Percentiles rank a stretch among this genome's conserved stretches.
Evolutionary conservation across 64 coral and sea anemone genomes (phyloP).

Genomic region (Actinia tenebrosa): DNA sequence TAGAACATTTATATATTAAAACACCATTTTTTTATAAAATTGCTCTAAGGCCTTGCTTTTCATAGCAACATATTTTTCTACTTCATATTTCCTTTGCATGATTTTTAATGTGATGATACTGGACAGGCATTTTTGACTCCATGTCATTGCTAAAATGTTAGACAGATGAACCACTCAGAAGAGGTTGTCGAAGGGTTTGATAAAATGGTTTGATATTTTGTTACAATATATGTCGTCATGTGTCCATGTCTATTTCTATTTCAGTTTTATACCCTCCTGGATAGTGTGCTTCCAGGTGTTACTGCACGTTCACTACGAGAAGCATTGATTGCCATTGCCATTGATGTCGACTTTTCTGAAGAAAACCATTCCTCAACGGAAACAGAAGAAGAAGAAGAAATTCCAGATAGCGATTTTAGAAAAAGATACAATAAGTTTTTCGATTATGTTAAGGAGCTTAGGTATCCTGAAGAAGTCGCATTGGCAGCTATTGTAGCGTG

Average conservation of each 20-base stretch:
- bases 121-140: too few species aligned
- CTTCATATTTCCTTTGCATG: too few species aligned
- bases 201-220: too few species aligned
- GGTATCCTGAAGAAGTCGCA: constrained; percentile 23
- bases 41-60: too few species aligned
- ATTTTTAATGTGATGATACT: too few species aligned
- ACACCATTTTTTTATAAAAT: too few species aligned
- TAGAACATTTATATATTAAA: too few species aligned
- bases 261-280: constrained; percentile 62
- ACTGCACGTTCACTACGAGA: constrained; percentile 5
- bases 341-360: background rate
- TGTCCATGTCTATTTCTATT: background rate
- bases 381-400: background rate
- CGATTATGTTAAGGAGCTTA: constrained; percentile 1
- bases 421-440: constrained; percentile 16
- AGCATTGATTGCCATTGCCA: constrained; percentile 23
- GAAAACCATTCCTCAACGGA: background rate
- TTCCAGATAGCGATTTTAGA: background rate
- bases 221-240: too few species aligned
- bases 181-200: too few species aligned
- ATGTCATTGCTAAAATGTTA: too few species aligned
- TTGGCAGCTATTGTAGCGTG: constrained; percentile 37
- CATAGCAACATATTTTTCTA: too few species aligned
- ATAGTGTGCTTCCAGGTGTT: constrained; percentile 64
- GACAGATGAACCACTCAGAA: too few species aligned